Evolutionary conservation across 2,797 vertebrate genomes (phyloP), one percentile per base, ranked within the genome.

Genomic region (Denticeps clupeoides): DNA sequence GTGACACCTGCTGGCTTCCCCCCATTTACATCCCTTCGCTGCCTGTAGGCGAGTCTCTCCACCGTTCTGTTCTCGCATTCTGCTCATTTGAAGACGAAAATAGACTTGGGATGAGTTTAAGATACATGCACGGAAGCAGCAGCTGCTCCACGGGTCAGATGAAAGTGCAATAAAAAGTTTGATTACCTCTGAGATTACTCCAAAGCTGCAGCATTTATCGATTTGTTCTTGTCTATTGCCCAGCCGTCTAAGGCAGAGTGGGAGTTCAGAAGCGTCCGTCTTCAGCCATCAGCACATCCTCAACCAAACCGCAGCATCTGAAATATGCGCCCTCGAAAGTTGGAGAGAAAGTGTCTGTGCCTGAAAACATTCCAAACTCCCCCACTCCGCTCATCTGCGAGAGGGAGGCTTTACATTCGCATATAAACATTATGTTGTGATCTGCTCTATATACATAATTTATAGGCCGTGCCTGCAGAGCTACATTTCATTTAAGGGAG

Each of bases 1-100:
- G 64, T 66, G 71, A 77, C 70, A 73, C 67, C 74, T 75, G 70
- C 74, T 76, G 73, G 58, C 9, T 28, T 60, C 63, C 63, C 53
- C 49, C 54, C 28, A 32, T 44, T 55, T 45, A 56, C 69, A 60
- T 59, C 55, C 24, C 42, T 45, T 16, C 16, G 13, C 26, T 6
- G 45, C 16, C 10, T 15, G 19, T 6, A 15, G 15, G 18, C 35
- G 9, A 35, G 16, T 8, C 15, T 3, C 33, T 6, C 33, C 33
- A 25, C 65, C 64, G 67, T 73, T 70, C 63, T 62, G 62, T 56
- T 55, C 49, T 62, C 54, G 40, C 65, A 44, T 49, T 65, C n/a
- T 66, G 74, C 67, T 64, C 45, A 49, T 66, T 52, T 54, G 46
- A 65, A 55, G 59, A 57, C 65, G 51, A 55, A 63, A 74, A 75